A percentile compares a stretch with the other conserved stretches of the same genome.
phyloP scores from a whole-genome alignment of 2,888 invertebrate genomes.

The Orgyia antiqua region DNA sequence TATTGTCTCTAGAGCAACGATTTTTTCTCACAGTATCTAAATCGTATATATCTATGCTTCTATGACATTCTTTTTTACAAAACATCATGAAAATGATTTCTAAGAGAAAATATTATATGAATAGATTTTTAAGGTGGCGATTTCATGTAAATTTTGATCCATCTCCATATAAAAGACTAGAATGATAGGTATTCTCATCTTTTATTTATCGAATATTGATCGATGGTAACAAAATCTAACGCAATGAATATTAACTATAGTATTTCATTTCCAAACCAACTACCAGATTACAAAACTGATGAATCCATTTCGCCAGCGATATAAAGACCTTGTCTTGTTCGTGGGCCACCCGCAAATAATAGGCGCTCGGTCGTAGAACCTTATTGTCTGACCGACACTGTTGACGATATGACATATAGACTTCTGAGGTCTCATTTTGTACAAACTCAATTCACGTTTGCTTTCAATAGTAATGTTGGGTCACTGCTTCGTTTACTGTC shows the following conservation, averaged over 20 bases:
- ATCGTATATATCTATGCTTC: too few relatives aligned
- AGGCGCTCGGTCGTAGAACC: constrained; percentile 31
- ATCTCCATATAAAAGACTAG: too few relatives aligned
- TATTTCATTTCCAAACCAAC: constrained; percentile 19
- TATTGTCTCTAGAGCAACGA: too few relatives aligned
- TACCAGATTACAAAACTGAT: constrained; percentile 47
- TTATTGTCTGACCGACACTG: constrained; percentile 43
- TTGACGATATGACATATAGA: constrained; percentile 49
- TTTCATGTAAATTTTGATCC: too few relatives aligned
- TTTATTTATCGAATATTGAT: too few relatives aligned
- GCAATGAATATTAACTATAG: constrained; percentile 7
- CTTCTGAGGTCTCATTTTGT: constrained; percentile 42
- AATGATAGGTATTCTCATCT: too few relatives aligned
- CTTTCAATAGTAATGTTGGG: constrained; percentile 22
- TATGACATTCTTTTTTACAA: too few relatives aligned
- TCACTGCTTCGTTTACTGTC: constrained; percentile 17
- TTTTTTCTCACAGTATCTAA: too few relatives aligned
- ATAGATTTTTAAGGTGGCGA: too few relatives aligned
- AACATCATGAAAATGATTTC: too few relatives aligned
- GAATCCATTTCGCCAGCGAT: constrained; percentile 48
- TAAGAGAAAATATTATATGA: too few relatives aligned
- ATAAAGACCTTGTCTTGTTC: constrained; percentile 40
- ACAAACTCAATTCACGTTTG: constrained; percentile 31
- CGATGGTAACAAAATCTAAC: constrained; percentile 2
- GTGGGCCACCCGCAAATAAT: constrained; percentile 65